These are phyloP conservation scores for Netelia melanura DNA, from an alignment of 2,888 invertebrate species.

Conservation along the genomic window DNA sequence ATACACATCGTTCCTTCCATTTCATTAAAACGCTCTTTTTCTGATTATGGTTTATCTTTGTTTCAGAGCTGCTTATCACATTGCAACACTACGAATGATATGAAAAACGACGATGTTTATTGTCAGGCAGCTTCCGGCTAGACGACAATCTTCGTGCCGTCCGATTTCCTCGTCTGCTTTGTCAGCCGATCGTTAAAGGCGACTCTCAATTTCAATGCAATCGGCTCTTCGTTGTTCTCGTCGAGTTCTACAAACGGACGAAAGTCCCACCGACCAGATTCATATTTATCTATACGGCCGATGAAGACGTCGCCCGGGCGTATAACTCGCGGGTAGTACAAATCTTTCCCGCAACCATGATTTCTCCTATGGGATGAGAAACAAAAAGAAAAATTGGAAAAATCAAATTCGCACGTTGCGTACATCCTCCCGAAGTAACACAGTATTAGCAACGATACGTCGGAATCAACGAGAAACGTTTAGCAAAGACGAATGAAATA, in stretches of 20 bases:
- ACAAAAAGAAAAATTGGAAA: not conserved
- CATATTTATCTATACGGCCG: constrained; percentile 77
- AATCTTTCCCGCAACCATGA: not conserved
- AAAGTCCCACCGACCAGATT: constrained; percentile 84
- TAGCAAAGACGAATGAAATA: not conserved
- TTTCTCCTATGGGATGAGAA: not conserved
- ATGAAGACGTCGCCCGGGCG: constrained; percentile 83
- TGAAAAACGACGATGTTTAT: too few relatives aligned
- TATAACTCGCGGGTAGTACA: constrained; percentile 75
- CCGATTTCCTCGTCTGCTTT: not conserved
- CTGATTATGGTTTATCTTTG: not conserved
- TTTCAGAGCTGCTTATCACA: not conserved
- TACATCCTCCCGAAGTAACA: not conserved
- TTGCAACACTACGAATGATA: too few relatives aligned
- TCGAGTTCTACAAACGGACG: constrained; percentile 83
- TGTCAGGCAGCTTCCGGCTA: too few relatives aligned
- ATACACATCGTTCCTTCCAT: not conserved
- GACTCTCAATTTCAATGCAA: not conserved
- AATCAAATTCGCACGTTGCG: not conserved
- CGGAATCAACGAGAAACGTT: not conserved
- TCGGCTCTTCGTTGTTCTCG: constrained; percentile 56
- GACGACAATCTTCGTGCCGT: too few relatives aligned
- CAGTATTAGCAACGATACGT: too few relatives aligned
- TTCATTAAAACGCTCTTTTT: not conserved
- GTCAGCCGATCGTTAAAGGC: not conserved